A percentile compares a stretch with the other conserved stretches of the same genome.
Conservation (phyloP, 2,113 vertebrate species). For the Motacilla alba region DNA sequence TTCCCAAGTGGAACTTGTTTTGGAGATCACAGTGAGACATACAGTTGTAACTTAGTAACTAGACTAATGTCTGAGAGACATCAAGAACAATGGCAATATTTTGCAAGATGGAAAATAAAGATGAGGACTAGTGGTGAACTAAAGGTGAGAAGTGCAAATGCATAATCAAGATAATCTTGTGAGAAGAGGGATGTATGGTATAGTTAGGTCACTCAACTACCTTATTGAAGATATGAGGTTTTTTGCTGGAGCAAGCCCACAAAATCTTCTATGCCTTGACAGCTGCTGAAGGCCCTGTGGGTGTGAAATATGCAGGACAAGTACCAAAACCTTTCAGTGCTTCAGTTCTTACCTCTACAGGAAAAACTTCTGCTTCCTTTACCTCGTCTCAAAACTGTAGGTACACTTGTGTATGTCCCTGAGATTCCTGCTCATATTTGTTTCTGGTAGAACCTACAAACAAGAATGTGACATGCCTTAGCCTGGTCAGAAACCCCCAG, state of each 20-base stretch:
- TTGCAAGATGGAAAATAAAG: background rate
- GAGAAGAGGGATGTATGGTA: background rate
- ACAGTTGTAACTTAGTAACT: background rate
- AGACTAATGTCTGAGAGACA: background rate
- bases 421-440: background rate
- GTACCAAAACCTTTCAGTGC: background rate
- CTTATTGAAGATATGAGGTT: background rate
- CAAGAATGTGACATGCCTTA: accelerated
- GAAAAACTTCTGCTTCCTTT: background rate
- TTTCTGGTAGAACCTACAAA: background rate
- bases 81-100: background rate
- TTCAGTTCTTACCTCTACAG: background rate
- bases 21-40: background rate
- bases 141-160: background rate
- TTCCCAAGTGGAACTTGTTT: background rate
- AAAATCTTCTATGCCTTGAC: background rate
- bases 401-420: background rate
- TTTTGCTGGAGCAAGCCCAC: background rate
- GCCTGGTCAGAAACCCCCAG: background rate
- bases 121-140: background rate
- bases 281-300: background rate
- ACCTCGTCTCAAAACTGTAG: background rate
- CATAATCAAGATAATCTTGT: background rate
- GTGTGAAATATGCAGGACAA: background rate
- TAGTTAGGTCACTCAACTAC: background rate